phyloP scores from a whole-genome alignment of 2,797 vertebrate species.

The Tolypeutes matacus region DNA sequence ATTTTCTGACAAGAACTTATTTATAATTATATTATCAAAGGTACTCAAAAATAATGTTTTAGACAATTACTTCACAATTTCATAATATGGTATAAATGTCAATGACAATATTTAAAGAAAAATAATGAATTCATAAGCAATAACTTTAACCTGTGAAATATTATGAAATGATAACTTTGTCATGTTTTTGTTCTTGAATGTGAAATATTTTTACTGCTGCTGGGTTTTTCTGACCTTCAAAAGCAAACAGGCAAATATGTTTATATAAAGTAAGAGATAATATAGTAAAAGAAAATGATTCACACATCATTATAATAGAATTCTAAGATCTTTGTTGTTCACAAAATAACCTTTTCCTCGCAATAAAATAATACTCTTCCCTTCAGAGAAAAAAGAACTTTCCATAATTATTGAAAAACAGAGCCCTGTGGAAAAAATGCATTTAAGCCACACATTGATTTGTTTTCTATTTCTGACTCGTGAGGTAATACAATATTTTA shows the following conservation, averaged over 20 bases:
- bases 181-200: conserved; percentile 25
- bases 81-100: neutral
- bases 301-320: neutral
- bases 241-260: neutral
- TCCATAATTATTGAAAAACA: neutral
- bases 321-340: neutral
- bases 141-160: neutral
- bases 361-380: neutral
- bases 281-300: conserved; percentile 21
- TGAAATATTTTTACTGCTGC: conserved; percentile 20
- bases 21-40: neutral
- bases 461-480: neutral
- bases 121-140: neutral
- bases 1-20: neutral
- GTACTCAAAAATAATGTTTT: neutral
- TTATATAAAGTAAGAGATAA: neutral
- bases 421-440: neutral
- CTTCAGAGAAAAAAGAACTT: conserved; percentile 3
- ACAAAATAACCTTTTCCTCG: neutral
- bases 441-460: neutral
- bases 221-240: neutral
- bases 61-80: neutral
- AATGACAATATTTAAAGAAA: neutral
- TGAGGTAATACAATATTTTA: neutral
- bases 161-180: conserved; percentile 24